Evolutionary conservation across 2,888 invertebrate genomes (phyloP).

Genomic region (Poecilobothrus nobilitatus): DNA sequence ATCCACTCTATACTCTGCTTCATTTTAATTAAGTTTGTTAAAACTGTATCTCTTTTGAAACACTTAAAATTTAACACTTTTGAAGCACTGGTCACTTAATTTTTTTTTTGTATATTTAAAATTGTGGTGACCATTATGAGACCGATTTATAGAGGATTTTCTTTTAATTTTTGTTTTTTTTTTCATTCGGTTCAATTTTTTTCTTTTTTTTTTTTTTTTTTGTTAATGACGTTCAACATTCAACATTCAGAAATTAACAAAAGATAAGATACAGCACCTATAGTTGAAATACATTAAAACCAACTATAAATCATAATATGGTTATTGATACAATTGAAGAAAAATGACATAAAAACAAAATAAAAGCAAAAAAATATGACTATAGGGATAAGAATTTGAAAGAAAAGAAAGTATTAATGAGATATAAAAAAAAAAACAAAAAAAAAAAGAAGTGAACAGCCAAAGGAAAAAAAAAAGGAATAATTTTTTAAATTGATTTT

Average conservation of each 20-base stretch:
- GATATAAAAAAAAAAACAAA: background rate
- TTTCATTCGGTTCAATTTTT: background rate
- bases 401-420: slow-evolving; percentile 3
- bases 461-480: too few species aligned
- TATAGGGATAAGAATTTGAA: background rate
- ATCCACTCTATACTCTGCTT: too few species aligned
- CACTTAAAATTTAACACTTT: too few species aligned
- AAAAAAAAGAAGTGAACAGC: too few species aligned
- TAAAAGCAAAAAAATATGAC: background rate
- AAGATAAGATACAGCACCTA: background rate
- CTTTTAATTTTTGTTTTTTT: background rate
- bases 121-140: slow-evolving; percentile 1
- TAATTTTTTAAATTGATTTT: slow-evolving; percentile 1
- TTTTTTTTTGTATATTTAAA: background rate
- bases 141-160: slow-evolving; percentile 4
- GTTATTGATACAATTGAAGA: slow-evolving; percentile 6
- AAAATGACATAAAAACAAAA: background rate
- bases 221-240: background rate
- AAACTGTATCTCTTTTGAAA: too few species aligned
- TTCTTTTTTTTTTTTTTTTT: background rate
- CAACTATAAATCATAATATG: slow-evolving; percentile 1
- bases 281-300: background rate
- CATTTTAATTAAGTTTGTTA: too few species aligned
- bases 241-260: background rate
- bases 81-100: background rate